Percentiles rank a stretch among this genome's conserved stretches.
phyloP scores from a whole-genome alignment of 2,797 vertebrate species.

The Xenops minutus region DNA sequence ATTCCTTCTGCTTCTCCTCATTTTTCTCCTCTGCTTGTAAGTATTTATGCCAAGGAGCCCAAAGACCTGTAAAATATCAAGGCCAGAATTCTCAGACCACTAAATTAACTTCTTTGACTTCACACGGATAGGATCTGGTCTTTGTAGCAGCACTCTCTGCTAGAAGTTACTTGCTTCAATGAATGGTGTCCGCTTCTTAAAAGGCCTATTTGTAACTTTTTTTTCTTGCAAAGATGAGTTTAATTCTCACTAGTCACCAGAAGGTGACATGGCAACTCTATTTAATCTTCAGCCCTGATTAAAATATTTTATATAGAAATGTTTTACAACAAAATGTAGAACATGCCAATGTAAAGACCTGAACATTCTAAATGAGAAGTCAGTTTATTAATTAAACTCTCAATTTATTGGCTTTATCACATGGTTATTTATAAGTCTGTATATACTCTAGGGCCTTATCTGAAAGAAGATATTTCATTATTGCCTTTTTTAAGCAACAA shows the following conservation, averaged over 20 bases:
- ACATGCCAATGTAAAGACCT: neutral
- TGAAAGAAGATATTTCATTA: neutral
- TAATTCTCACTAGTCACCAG: neutral
- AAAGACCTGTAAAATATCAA: neutral
- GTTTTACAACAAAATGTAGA: neutral
- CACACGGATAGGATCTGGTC: neutral
- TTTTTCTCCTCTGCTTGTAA: neutral
- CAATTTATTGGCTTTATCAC: neutral
- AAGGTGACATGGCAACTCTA: neutral
- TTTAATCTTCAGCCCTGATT: neutral
- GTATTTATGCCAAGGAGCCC: neutral
- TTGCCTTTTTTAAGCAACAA: neutral
- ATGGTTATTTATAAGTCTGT: neutral
- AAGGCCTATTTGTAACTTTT: neutral
- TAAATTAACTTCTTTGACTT: neutral
- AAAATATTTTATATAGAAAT: neutral
- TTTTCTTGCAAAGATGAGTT: neutral
- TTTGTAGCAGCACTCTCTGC: neutral
- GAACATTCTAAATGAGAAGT: neutral
- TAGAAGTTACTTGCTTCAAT: neutral
- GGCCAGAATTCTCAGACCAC: neutral
- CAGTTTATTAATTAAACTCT: neutral
- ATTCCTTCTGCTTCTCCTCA: neutral
- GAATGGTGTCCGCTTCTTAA: neutral
- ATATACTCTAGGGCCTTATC: neutral